Conservation (phyloP, 2,113 vertebrate genomes). For the Poeciliopsis turrubarensis region DNA sequence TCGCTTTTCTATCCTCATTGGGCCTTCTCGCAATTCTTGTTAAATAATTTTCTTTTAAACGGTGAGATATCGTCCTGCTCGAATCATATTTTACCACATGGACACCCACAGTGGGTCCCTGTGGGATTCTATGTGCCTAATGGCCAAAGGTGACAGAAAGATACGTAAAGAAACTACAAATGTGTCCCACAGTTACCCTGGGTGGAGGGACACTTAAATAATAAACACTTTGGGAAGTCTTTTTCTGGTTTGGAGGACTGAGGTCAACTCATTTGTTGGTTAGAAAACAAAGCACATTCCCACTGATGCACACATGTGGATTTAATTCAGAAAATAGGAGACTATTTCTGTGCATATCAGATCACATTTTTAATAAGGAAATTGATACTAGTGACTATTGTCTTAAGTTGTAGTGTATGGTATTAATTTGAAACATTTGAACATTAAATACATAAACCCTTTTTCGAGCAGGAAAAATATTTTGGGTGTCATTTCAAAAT, state of each 20-base stretch:
- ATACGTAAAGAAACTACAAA: constrained; percentile 58
- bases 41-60: constrained; percentile 53
- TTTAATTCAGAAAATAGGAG: constrained; percentile 32
- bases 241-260: constrained; percentile 51
- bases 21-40: constrained; percentile 36
- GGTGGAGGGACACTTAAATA: constrained; percentile 59
- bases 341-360: constrained; percentile 45
- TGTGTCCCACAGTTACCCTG: constrained; percentile 55
- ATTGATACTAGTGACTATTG: constrained; percentile 40
- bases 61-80: constrained; percentile 39
- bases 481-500: too few species aligned
- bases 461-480: too few species aligned
- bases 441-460: too few species aligned
- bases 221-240: constrained; percentile 65
- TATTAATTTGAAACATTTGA: constrained; percentile 38
- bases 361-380: constrained; percentile 64
- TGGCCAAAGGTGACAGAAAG: constrained; percentile 52
- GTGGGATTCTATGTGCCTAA: constrained; percentile 55
- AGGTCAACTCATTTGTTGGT: constrained; percentile 70
- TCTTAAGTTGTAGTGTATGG: constrained; percentile 6
- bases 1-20: constrained; percentile 53
- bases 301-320: constrained; percentile 20
- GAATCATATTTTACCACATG: constrained; percentile 42
- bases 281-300: constrained; percentile 42
- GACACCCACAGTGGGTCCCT: constrained; percentile 40